A percentile compares a stretch with the other conserved stretches of the same genome.
Conservation (phyloP, 1,140 invertebrate genomes). For the Hetaerina americana region DNA sequence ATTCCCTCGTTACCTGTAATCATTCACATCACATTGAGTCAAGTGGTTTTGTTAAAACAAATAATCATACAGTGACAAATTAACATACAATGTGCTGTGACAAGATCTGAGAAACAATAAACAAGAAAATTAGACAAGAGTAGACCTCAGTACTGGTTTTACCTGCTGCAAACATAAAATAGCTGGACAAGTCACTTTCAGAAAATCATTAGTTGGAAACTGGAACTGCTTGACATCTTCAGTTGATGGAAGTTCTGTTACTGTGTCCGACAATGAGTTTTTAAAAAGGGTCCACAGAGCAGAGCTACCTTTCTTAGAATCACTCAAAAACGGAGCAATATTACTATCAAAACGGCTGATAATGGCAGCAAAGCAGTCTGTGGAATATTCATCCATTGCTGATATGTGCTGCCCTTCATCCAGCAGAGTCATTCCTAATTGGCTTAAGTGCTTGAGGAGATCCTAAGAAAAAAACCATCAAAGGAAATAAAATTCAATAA, state of each 20-base stretch:
- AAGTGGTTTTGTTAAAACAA: no score
- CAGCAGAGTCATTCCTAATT: not conserved
- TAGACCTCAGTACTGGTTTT: no score
- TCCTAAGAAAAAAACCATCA: not conserved
- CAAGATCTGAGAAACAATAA: not conserved
- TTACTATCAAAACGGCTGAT: not conserved
- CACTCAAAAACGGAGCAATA: not conserved
- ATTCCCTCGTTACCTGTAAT: slow-evolving; percentile 21
- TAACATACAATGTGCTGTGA: no score
- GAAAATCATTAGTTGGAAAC: not conserved
- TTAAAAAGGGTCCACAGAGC: not conserved
- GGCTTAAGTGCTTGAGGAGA: not conserved
- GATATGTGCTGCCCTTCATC: not conserved
- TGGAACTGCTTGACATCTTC: not conserved
- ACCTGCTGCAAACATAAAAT: not conserved
- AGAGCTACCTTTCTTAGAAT: not conserved
- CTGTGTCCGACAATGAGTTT: not conserved
- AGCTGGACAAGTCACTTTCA: not conserved
- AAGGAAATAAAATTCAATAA: not conserved
- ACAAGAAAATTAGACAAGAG: not conserved
- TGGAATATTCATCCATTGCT: not conserved
- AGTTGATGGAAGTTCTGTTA: not conserved
- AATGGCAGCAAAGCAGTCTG: not conserved
- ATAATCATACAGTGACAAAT: no score
- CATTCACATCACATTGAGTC: no score